Percentiles rank a stretch among this genome's conserved stretches.
phyloP scores from a whole-genome alignment of 2,113 vertebrate genomes.

The Lamprotornis superbus region DNA sequence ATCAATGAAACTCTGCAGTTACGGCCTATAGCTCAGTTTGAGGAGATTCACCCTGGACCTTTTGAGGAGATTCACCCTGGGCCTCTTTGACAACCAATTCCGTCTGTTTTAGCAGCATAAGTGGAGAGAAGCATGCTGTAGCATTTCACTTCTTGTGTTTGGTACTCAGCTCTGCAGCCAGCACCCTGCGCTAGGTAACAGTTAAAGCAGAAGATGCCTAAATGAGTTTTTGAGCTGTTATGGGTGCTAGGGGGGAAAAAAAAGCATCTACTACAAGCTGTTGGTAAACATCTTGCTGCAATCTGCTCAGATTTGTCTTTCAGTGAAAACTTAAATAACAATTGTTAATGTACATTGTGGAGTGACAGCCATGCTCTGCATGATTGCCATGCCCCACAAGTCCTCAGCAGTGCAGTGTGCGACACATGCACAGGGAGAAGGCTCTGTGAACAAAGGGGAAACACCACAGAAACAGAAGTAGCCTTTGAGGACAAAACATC shows the following conservation, averaged over 20 bases:
- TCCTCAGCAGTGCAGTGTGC: neutral
- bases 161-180: neutral
- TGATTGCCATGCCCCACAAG: rapidly evolving
- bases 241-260: neutral
- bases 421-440: rapidly evolving
- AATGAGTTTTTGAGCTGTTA: neutral
- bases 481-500: neutral
- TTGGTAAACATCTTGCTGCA: neutral
- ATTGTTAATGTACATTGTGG: neutral
- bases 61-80: neutral
- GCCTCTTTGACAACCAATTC: neutral
- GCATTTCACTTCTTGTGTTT: neutral
- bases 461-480: neutral
- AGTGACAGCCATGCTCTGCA: neutral
- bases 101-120: neutral
- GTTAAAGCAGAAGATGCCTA: neutral
- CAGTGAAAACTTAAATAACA: neutral
- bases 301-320: neutral
- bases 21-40: neutral
- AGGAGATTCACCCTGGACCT: neutral
- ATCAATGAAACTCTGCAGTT: neutral
- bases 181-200: rapidly evolving
- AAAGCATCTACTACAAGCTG: neutral
- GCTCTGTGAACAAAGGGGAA: neutral
- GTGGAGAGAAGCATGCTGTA: neutral